Base-by-base conservation (phyloP, 64 coral and sea anemone species). In the Actinia tenebrosa region DNA sequence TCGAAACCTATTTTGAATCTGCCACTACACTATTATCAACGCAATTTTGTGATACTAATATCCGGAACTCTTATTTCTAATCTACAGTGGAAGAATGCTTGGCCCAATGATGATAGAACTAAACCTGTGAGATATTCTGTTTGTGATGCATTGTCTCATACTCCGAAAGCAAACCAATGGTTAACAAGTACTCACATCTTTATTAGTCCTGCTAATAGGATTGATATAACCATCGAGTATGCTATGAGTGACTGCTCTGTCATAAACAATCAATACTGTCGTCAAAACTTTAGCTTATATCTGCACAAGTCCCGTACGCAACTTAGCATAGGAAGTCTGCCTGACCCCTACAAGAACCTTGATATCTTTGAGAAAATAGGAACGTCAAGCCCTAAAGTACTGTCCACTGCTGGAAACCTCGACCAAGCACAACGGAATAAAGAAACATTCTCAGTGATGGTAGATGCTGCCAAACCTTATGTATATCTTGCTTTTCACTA, bases 401-500 rank as follows among this genome's bases (percentile, higher is more conserved):
- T 79, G 77, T 13, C 44, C 77, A 79, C 44, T 14, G 77, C 44
- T 14, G 77, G 77, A 30, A 5, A 79, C 16, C 26, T 79, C 16
- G 5, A 46, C 9, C 22, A 46, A 44, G 26, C 77, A 46, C 15
- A 42, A 37, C 30, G 30, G 9, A 79, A 79, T 46, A 79, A 17
- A 79, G n/a, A 79, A 46, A 79, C 77, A 79, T 79, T 27, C 27
- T 46, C 27, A 79, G 15, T 45, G 9, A 19, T 2, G 15, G 26
- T 79, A 79, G 16, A 46, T 42, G 27, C 26, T 3, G 42, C 27
- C 4, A 44, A 79, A 6, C 77, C 77, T 37, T 84, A 84, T 22
- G 82, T 84, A 17, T 84, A 84, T 47, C 5, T 84, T 52, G 82
- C 82, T 16, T 60, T 84, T 22, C 82, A 56, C 46, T 84, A 84